Percentiles rank a stretch among this genome's conserved stretches.
Evolutionary conservation across 2,113 vertebrate species (phyloP).

Genomic region (Pomatostomus ruficeps): DNA sequence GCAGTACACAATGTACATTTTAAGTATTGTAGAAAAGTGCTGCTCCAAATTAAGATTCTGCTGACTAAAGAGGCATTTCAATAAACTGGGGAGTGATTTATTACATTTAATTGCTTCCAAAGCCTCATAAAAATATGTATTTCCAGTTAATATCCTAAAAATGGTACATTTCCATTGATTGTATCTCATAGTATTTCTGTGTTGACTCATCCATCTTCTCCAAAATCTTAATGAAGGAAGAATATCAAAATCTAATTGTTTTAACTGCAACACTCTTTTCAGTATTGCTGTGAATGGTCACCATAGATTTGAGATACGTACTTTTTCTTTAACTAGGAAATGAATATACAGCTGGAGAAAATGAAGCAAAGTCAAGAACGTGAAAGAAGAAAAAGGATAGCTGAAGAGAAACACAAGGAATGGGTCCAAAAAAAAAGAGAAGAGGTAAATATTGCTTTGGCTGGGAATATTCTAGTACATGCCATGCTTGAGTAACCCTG

Average conservation of each 20-base stretch:
- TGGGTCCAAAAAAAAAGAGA: conserved; percentile 86
- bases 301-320: background rate
- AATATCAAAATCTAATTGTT: background rate
- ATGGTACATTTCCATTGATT: background rate
- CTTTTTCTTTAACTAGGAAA: conserved; percentile 65
- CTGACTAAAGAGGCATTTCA: conserved; percentile 13
- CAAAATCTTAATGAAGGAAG: background rate
- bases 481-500: background rate
- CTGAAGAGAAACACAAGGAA: conserved; percentile 81
- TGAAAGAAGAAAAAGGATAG: conserved; percentile 75
- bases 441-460: conserved; percentile 67
- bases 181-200: background rate
- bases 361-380: conserved; percentile 69
- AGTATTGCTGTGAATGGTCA: background rate
- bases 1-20: background rate
- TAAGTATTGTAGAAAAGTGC: background rate
- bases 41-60: background rate
- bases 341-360: conserved; percentile 68
- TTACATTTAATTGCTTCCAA: background rate
- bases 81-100: background rate
- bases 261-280: background rate
- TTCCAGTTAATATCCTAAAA: background rate
- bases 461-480: background rate
- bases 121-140: background rate
- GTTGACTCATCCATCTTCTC: background rate